Base-by-base conservation (phyloP, 2,797 vertebrate species). In the Leuciscus waleckii region DNA sequence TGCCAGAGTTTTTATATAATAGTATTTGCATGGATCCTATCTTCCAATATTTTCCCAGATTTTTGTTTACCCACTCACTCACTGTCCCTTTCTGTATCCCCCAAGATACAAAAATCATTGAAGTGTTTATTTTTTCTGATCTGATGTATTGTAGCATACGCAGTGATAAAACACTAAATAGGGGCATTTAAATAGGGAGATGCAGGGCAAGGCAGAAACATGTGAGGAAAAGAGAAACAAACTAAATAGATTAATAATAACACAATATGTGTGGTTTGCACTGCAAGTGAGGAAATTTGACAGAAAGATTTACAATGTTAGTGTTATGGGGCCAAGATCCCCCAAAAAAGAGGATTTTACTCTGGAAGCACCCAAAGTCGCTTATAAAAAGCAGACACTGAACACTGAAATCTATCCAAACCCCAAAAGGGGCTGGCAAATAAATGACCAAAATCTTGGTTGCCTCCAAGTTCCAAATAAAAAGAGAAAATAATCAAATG, bases 101-200 rank as follows among this genome's bases (percentile, higher is more conserved):
- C 1, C 6, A 43, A 11, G 43, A 19, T 75, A 13, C 17, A 4
- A 75, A 51, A 67, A 35, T 26, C 61, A 63, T 56, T 21, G 1
- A 23, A 56, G n/a, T 61, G 2, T 61, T 26, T 26, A 10, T 7
- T 11, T 21, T 21, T 26, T 71, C 17, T 3, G 1, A 67, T 67
- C n/a, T 26, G n/a, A 73, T 46, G n/a, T 46, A 73, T 73, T 73
- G 69, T 75, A 51, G n/a, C 69, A 46, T 46, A 46, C 26, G 7
- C 14, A 26, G 17, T 73, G 13, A 63, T 63, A 63, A 29, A 37
- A 75, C 8, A 7, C 9, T 51, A 32, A 4, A 51, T 51, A 21
- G 26, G 71, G 5, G 3, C 0, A 35, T 51, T 35, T 23, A 0
- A 32, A 71, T 7, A 43, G 16, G 16, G 26, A 10, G 17, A 54